A percentile compares a stretch with the other conserved stretches of the same genome.
Conservation (phyloP, 2,888 invertebrate genomes). For the Heterodera filipjevi region DNA sequence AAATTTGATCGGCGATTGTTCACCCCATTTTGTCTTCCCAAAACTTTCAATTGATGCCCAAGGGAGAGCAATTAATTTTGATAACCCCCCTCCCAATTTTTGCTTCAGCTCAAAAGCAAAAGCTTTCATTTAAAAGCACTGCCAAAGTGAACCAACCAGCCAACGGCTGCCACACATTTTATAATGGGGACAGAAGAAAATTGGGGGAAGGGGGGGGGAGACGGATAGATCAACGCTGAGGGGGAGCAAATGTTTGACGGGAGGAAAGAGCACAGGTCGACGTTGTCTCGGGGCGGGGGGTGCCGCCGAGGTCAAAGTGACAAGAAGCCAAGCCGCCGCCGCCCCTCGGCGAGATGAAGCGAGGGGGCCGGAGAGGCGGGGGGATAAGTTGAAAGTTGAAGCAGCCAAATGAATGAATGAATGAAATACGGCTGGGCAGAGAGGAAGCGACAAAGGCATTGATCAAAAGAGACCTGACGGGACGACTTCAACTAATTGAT, state of each 20-base stretch:
- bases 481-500: conserved; percentile 2
- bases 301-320: neutral
- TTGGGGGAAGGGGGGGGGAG: neutral
- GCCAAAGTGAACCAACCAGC: neutral
- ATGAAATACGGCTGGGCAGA: neutral
- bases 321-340: neutral
- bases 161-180: neutral
- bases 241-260: neutral
- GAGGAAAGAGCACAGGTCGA: neutral
- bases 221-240: neutral
- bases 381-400: neutral
- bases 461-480: neutral
- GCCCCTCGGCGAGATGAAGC: no score
- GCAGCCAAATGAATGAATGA: neutral
- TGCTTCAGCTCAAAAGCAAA: neutral
- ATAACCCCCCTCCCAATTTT: no score
- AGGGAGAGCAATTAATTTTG: neutral
- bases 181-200: neutral
- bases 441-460: neutral
- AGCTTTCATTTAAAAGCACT: neutral
- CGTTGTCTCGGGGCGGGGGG: neutral
- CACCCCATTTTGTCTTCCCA: neutral
- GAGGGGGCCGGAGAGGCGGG: neutral
- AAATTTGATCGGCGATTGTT: neutral
- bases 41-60: neutral